phyloP scores from a whole-genome alignment of 2,888 invertebrate species.

The Heliothis peltigera region DNA sequence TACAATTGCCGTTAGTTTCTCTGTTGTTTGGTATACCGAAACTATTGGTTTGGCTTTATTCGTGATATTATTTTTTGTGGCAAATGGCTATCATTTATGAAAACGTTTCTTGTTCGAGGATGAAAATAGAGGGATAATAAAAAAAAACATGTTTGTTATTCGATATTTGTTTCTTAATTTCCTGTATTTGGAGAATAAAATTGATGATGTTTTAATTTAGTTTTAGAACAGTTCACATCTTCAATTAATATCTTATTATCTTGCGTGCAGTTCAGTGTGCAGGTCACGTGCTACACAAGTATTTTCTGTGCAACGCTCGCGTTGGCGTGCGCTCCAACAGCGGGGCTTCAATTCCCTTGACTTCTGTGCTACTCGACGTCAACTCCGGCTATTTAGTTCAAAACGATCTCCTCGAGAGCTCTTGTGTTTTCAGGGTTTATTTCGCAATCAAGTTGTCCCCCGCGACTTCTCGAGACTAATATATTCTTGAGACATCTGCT shows the following conservation, averaged over 20 bases:
- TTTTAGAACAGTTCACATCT: neutral
- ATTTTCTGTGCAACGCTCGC: conserved; percentile 43
- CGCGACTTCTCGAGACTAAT: conserved; percentile 55
- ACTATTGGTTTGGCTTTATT: conserved; percentile 52
- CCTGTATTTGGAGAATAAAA: neutral
- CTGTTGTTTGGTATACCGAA: conserved; percentile 64
- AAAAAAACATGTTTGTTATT: neutral
- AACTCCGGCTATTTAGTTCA: conserved; percentile 67
- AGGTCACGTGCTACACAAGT: conserved; percentile 34
- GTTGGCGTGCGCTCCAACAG: conserved; percentile 31
- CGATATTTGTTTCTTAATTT: too few species aligned
- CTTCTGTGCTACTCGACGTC: conserved; percentile 56
- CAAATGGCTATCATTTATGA: conserved; percentile 13
- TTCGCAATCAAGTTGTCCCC: conserved; percentile 71
- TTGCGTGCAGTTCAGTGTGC: conserved; percentile 24
- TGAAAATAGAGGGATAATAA: neutral
- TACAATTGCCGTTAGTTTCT: conserved; percentile 64
- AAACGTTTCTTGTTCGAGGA: conserved; percentile 11
- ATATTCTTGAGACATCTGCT: conserved; percentile 48
- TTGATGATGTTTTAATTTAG: too few species aligned
- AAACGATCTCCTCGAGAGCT: conserved; percentile 66
- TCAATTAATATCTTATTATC: conserved; percentile 13
- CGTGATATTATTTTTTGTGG: conserved; percentile 14
- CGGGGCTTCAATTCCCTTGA: conserved; percentile 57
- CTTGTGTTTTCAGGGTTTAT: conserved; percentile 71